These are phyloP conservation scores for Chrysaora quinquecirrha DNA, from an alignment of 30 jellyfish, hydroid and myxozoan genomes.

Conservation along the genomic window DNA sequence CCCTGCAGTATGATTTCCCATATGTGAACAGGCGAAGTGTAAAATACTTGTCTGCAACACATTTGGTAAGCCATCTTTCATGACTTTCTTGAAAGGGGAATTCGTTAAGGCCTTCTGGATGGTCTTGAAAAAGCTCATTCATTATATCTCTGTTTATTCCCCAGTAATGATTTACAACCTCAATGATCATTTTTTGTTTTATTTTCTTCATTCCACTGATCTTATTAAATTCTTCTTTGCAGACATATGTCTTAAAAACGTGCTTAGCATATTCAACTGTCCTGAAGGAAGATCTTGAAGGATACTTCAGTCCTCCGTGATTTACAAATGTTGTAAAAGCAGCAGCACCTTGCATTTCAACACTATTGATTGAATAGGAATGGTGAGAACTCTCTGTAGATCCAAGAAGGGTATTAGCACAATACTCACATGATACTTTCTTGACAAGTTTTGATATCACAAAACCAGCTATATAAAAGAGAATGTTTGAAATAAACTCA, in stretches of 20 bases:
- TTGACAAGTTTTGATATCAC: conserved; percentile 36
- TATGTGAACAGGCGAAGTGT: conserved; percentile 50
- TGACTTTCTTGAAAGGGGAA: conserved; percentile 50
- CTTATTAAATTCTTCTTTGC: conserved; percentile 12
- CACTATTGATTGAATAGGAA: conserved; percentile 4
- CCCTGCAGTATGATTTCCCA: conserved; percentile 36
- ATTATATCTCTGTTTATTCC: conserved; percentile 16
- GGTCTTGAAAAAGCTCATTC: conserved; percentile 13
- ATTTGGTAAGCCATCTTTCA: conserved; percentile 47
- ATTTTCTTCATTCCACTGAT: conserved; percentile 1
- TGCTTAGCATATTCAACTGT: conserved; percentile 23
- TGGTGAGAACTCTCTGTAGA: conserved; percentile 17
- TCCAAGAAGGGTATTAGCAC: conserved; percentile 43
- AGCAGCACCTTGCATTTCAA: conserved; percentile 42
- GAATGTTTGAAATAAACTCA: conserved; percentile 17
- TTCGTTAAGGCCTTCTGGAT: conserved; percentile 56
- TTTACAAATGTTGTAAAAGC: conserved; percentile 66
- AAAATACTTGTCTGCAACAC: conserved; percentile 50
- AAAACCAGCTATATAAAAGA: conserved; percentile 39
- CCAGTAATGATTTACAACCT: conserved; percentile 34
- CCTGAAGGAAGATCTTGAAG: conserved; percentile 34
- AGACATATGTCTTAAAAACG: conserved; percentile 21
- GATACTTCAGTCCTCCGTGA: conserved; percentile 47
- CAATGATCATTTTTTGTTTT: conserved; percentile 35
- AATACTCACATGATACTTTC: conserved; percentile 14